Conservation (phyloP, 2,113 vertebrate genomes). For the Eolophus roseicapilla region DNA sequence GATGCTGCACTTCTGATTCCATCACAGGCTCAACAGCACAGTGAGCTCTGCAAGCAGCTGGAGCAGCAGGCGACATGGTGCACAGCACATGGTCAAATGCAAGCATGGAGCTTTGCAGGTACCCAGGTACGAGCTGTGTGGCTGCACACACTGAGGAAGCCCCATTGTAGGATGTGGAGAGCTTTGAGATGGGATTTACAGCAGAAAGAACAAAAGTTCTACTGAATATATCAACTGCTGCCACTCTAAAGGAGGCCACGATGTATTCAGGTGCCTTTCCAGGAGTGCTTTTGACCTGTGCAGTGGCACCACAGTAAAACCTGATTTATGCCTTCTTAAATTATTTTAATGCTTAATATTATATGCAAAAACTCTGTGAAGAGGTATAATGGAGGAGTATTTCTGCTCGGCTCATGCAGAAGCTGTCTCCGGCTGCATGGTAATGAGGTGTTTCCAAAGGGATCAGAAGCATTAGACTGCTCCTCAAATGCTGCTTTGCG, state of each 20-base stretch:
- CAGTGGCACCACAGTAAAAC: background rate
- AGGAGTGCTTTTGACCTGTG: background rate
- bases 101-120: background rate
- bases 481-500: background rate
- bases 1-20: background rate
- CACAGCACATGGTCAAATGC: background rate
- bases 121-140: accelerated
- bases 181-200: background rate
- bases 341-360: constrained; percentile 50
- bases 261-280: constrained; percentile 1
- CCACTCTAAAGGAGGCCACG: background rate
- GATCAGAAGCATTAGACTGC: background rate
- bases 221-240: background rate
- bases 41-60: background rate
- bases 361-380: constrained; percentile 26
- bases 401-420: constrained; percentile 16
- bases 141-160: background rate
- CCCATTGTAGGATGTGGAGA: accelerated
- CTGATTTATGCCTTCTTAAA: constrained; percentile 41
- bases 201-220: background rate
- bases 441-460: background rate
- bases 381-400: background rate
- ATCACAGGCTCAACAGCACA: background rate
- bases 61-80: background rate
- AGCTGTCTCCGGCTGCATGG: background rate